Base-by-base conservation (phyloP, 2,113 vertebrate species). In the Archilochus colubris region DNA sequence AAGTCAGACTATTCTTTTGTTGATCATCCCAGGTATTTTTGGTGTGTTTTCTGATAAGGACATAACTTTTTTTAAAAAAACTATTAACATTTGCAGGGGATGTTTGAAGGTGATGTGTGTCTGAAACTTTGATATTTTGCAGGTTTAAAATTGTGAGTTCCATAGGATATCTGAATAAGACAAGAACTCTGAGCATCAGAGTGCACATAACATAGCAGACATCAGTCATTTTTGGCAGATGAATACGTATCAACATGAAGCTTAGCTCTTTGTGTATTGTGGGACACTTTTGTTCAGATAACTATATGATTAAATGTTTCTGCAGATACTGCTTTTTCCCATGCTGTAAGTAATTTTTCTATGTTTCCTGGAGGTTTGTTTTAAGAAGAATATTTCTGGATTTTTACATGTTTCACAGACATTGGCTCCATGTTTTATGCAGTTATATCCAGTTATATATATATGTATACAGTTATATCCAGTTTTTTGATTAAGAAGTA, bases 211-310 rank as follows among this genome's bases (percentile, higher is more conserved):
- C 22, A 48, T 40, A 64, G 12, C 33, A 80, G 19, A 63, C 8
- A 59, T 50, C 33, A 31, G 13, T 50, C 38, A 84, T 10, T 70
- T 77, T 44, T 40, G 23, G 14, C 12, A 59, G 40, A 83, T 31
- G 6, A 23, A 22, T 7, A 40, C 38, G 16, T 46, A 58, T 38
- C 23, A 40, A 28, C 0, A 0, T 0, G 3, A 70, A 46, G 3
- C 11, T 24, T 53, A n/a, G 9, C 1, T 64, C 13, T 6, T 48
- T 58, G 3, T 63, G 24, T 50, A 25, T 31, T 28, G 21, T 69
- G 44, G 5, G 9, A 53, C 48, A 7, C 9, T 40, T 59, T 75
- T 33, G 3, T 54, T 50, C 64, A 48, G 25, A 54, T 6, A 61
- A 54, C 2, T 1, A 12, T 33, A 23, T 24, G 5, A 69, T 64